Conservation (phyloP, 2,797 vertebrate genomes). For the Orientallactaga sibirica region DNA sequence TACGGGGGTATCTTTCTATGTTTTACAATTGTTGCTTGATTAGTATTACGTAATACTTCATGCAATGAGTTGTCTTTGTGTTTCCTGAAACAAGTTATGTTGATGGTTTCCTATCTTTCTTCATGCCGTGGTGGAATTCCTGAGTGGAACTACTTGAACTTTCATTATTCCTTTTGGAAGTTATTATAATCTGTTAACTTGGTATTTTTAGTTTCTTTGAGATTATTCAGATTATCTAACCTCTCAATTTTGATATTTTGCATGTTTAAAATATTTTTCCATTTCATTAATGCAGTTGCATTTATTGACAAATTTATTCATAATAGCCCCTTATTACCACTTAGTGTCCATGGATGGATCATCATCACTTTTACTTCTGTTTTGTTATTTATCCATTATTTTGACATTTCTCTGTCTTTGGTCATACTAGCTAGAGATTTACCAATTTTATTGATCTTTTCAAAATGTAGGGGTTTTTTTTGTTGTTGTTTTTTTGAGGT, state of each 20-base stretch:
- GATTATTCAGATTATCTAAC: neutral
- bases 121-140: neutral
- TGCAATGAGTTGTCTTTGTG: neutral
- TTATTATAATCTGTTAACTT: neutral
- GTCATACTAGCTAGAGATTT: neutral
- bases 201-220: neutral
- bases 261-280: neutral
- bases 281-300: neutral
- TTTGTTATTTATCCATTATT: neutral
- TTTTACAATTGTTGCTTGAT: neutral
- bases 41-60: neutral
- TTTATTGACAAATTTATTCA: neutral
- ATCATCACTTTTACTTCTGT: too few relatives aligned
- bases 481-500: too few relatives aligned
- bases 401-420: neutral
- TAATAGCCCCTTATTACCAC: too few relatives aligned
- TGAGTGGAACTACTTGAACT: neutral
- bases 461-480: neutral
- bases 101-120: neutral
- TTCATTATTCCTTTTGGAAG: neutral
- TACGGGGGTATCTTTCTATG: accelerated
- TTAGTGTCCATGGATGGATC: neutral
- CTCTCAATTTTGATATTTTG: neutral
- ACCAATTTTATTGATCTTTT: neutral
- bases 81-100: neutral